Evolutionary conservation across 64 coral and sea anemone species (phyloP).

Genomic region (Actinia tenebrosa): DNA sequence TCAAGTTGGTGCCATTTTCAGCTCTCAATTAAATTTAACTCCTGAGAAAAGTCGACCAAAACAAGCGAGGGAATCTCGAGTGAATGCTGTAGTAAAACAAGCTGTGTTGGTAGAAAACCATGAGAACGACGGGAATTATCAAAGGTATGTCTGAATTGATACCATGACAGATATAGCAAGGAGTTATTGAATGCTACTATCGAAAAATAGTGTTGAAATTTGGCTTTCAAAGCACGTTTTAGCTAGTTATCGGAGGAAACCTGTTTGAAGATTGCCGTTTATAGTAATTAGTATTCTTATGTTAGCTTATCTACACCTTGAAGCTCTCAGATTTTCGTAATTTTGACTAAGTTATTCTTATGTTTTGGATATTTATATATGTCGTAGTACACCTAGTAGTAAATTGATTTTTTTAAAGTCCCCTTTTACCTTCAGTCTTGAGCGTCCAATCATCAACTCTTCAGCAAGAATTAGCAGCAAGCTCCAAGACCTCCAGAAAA

Average conservation of each 20-base stretch:
- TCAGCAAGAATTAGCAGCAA: conserved; percentile 39
- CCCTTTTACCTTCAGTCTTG: conserved; percentile 27
- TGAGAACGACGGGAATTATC: not conserved
- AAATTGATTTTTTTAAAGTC: not conserved
- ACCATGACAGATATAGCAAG: not conserved
- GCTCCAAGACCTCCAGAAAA: conserved; percentile 38
- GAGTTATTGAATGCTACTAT: not conserved
- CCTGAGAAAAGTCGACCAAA: conserved; percentile 59
- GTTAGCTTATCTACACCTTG: too few species aligned
- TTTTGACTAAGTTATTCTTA: not conserved
- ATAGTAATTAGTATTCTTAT: too few species aligned
- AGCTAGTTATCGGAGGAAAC: not conserved
- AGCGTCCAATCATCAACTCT: conserved; percentile 68
- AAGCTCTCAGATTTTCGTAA: not conserved
- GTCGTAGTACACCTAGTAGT: not conserved
- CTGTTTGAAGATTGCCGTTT: not conserved
- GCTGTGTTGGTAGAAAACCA: conserved; percentile 8
- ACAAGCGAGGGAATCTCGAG: not conserved
- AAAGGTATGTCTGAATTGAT: not conserved
- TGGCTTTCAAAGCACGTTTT: not conserved
- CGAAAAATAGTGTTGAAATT: not conserved
- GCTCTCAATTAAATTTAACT: conserved; percentile 71
- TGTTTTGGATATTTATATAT: too few species aligned
- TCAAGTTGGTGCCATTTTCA: conserved; percentile 41
- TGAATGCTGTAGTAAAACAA: not conserved